Evolutionary conservation across 2,888 invertebrate genomes (phyloP).

Genomic region (Diarsia rubi): DNA sequence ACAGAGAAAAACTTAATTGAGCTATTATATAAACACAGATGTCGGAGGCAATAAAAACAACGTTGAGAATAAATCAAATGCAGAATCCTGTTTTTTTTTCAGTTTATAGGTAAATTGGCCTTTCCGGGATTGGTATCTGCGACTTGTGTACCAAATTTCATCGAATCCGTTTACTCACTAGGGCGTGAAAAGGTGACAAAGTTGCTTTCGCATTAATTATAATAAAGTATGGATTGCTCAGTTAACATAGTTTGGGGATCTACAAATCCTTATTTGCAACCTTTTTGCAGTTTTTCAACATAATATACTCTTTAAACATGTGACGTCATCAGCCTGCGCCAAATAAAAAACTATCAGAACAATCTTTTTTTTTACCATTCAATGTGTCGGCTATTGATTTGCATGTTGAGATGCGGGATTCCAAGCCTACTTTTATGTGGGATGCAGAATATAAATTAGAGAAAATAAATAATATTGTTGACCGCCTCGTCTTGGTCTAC

Average conservation of each 20-base stretch:
- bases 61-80: background rate
- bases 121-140: background rate
- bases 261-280: background rate
- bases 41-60: background rate
- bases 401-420: conserved; percentile 10
- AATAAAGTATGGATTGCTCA: background rate
- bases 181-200: background rate
- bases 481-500: no score
- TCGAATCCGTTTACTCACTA: background rate
- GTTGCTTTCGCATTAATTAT: background rate
- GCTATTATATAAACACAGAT: background rate
- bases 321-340: conserved; percentile 1
- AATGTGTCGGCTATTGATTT: conserved; percentile 5
- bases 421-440: background rate
- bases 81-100: background rate
- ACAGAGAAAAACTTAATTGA: background rate
- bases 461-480: background rate
- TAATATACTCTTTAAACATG: background rate
- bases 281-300: background rate
- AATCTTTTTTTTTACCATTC: conserved; percentile 30
- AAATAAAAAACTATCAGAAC: conserved; percentile 20
- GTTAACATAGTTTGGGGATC: background rate
- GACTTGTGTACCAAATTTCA: background rate
- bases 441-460: background rate
- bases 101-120: background rate